These are phyloP conservation scores for Hydractinia symbiolongicarpus DNA, from an alignment of 30 jellyfish, hydroid and myxozoan species.

Conservation along the genomic window DNA sequence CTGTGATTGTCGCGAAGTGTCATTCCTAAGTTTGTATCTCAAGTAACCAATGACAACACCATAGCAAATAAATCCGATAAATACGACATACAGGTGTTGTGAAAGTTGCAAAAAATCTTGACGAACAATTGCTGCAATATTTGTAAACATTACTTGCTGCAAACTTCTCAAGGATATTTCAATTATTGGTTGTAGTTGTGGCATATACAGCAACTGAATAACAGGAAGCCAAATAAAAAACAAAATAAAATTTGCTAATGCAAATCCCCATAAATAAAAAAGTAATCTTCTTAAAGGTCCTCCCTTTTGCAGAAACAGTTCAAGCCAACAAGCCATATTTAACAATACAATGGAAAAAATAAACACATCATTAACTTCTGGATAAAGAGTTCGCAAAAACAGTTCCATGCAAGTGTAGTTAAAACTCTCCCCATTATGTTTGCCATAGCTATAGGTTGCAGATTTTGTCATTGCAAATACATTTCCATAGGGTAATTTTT, in stretches of 20 bases:
- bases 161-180: slow-evolving; percentile 48
- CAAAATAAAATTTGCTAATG: slow-evolving; percentile 51
- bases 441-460: slow-evolving; percentile 70
- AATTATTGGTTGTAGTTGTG: slow-evolving; percentile 69
- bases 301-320: slow-evolving; percentile 76
- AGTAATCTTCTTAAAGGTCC: slow-evolving; percentile 83
- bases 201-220: slow-evolving; percentile 51
- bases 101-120: slow-evolving; percentile 69
- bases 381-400: slow-evolving; percentile 76
- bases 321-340: slow-evolving; percentile 81
- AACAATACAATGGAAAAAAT: slow-evolving; percentile 42
- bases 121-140: slow-evolving; percentile 75
- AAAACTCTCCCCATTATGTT: slow-evolving; percentile 53
- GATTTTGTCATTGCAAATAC: slow-evolving; percentile 19
- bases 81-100: slow-evolving; percentile 57
- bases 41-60: slow-evolving; percentile 65
- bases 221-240: slow-evolving; percentile 76
- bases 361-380: slow-evolving; percentile 86
- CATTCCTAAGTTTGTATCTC: slow-evolving; percentile 35
- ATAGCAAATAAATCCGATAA: slow-evolving; percentile 62
- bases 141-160: slow-evolving; percentile 79
- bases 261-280: slow-evolving; percentile 62
- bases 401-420: slow-evolving; percentile 57
- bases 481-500: slow-evolving; percentile 7
- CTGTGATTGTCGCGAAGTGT: slow-evolving; percentile 21